These are phyloP conservation scores for Lacanobia oleracea DNA, from an alignment of 2,888 invertebrate species.

Conservation along the genomic window DNA sequence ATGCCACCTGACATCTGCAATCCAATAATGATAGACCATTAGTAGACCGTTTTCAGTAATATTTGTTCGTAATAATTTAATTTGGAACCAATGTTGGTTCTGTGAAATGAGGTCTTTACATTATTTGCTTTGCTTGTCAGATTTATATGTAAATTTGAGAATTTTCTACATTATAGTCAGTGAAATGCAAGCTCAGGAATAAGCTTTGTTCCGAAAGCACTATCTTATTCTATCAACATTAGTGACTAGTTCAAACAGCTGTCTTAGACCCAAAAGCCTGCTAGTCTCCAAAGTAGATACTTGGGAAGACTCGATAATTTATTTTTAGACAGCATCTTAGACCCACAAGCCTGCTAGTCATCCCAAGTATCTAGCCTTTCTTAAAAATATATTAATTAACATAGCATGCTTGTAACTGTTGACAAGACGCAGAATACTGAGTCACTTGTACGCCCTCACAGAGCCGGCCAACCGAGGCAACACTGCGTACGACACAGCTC, in stretches of 20 bases:
- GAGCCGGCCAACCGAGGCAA: constrained; percentile 92
- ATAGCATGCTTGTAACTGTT: neutral
- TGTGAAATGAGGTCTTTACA: neutral
- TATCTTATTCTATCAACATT: neutral
- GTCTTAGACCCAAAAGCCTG: neutral
- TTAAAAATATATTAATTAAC: neutral
- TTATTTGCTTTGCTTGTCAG: neutral
- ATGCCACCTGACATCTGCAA: neutral
- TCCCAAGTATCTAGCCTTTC: neutral
- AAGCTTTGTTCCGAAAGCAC: neutral
- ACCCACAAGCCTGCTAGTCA: constrained; percentile 8
- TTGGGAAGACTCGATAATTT: no score
- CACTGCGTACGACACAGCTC: constrained; percentile 98
- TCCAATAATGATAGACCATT: neutral
- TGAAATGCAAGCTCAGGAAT: neutral
- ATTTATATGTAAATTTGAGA: neutral
- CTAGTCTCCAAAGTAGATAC: no score
- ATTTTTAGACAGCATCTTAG: no score
- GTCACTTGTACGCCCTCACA: constrained; percentile 52
- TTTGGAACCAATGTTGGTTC: no score
- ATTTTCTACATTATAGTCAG: neutral
- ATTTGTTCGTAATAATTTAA: no score
- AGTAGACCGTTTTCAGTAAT: neutral
- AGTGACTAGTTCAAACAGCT: neutral
- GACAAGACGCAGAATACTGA: constrained; percentile 10